Evolutionary conservation across 2,888 invertebrate species (phyloP).

Genomic region (Mythimna vitellina): DNA sequence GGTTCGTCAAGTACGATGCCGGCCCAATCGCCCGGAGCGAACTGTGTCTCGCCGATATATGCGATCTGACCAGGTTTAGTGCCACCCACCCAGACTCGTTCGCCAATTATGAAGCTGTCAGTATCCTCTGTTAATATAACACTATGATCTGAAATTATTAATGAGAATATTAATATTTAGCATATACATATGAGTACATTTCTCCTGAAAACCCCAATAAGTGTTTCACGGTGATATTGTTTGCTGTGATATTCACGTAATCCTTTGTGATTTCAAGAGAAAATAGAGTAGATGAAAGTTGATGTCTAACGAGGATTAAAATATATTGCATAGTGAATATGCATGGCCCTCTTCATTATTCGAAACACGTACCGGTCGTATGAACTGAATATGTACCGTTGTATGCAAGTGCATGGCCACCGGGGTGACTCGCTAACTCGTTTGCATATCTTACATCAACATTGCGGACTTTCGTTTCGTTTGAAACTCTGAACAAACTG

Average conservation of each 20-base stretch:
- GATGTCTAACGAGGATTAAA: conserved; percentile 67
- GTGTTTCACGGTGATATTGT: neutral
- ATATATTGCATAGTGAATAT: conserved; percentile 78
- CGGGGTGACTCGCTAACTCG: conserved; percentile 79
- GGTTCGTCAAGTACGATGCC: conserved; percentile 99
- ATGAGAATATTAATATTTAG: conserved; percentile 44
- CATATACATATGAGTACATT: neutral
- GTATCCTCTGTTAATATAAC: conserved; percentile 96
- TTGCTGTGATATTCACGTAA: neutral
- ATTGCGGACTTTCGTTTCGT: conserved; percentile 78
- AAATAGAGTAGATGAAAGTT: conserved; percentile 68
- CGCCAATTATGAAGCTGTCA: conserved; percentile 98
- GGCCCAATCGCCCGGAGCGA: conserved; percentile 99
- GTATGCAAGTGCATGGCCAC: conserved; percentile 85
- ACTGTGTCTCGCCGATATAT: conserved; percentile 98
- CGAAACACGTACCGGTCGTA: conserved; percentile 76
- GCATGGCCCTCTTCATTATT: conserved; percentile 76
- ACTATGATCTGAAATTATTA: conserved; percentile 93
- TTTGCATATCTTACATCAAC: conserved; percentile 82
- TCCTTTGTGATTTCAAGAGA: conserved; percentile 33
- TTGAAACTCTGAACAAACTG: conserved; percentile 82
- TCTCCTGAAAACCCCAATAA: conserved; percentile 19
- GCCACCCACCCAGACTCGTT: conserved; percentile 98
- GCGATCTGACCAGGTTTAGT: conserved; percentile 97
- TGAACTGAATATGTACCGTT: conserved; percentile 82